Conservation (phyloP, 2,113 vertebrate genomes). For the Cercocebus atys region DNA sequence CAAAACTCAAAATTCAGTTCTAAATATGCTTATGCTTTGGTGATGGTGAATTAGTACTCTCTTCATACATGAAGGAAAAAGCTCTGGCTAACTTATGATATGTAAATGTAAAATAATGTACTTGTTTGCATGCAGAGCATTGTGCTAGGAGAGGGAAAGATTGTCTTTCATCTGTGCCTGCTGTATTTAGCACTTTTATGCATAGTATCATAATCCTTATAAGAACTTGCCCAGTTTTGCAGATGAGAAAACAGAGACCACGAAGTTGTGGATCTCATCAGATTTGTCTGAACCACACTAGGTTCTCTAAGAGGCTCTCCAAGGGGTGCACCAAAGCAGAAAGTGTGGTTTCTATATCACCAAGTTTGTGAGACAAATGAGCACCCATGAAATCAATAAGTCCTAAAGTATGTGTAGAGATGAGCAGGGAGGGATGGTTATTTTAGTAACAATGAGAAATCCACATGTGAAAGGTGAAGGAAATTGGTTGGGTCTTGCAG, state of each 20-base stretch:
- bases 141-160: background rate
- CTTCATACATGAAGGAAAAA: background rate
- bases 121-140: background rate
- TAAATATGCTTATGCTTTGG: background rate
- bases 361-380: background rate
- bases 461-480: background rate
- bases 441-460: background rate
- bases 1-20: background rate
- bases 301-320: background rate
- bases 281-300: background rate
- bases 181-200: background rate
- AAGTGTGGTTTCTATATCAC: background rate
- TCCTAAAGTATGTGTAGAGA: background rate
- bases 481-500: background rate
- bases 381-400: background rate
- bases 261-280: background rate
- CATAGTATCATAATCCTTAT: background rate
- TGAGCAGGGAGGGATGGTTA: fast-evolving
- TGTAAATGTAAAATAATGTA: background rate
- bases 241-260: background rate
- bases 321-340: background rate
- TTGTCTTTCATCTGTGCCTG: background rate
- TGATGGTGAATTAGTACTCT: background rate
- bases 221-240: background rate
- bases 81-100: background rate